Base-by-base conservation (phyloP, 1,140 invertebrate species). In the Musca vetustissima region DNA sequence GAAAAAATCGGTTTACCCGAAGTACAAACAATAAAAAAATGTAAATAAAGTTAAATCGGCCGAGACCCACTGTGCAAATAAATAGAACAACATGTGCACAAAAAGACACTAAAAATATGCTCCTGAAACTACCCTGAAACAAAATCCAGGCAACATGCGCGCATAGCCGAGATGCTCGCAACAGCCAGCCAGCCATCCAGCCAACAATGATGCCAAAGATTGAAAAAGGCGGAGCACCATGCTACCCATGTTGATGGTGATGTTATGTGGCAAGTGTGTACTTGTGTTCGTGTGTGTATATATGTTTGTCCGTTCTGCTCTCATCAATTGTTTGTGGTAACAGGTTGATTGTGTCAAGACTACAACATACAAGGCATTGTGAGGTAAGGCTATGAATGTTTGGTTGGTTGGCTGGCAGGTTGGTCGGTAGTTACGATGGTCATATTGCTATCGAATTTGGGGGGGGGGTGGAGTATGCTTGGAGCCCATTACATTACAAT, bases 281-380 rank as follows among this genome's bases (percentile, higher is more conserved):
- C n/a, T n/a, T n/a, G 6, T 43, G 36, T 43, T 2, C 4, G 36
- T 43, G 36, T 43, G 36, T 13, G 36, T 43, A 2, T 43, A 11
- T 43, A 4, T 43, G 36, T 43, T 11, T 13, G 36, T 43, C 36
- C 32, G 11, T 59, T 6, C 55, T 59, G 55, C 57, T 61, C 57
- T 61, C 57, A 61, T 61, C 57, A 61, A 61, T 61, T 61, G 57
- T 61, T 59, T 36, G 28, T 43, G 36, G 28, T 61, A 61, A 61
- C 57, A 61, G 57, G 57, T 61, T 61, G 57, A 61, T 61, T 61
- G 57, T 61, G 57, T 61, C 57, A 61, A 61, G 57, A 61, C 57
- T 43, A 43, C 28, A 61, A 61, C 15, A 61, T 36, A 61, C 32
- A 43, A 43, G 36, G 28, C 28, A n/a, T n/a, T 13, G 36, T 2